A percentile compares a stretch with the other conserved stretches of the same genome.
phyloP scores from a whole-genome alignment of 1,140 invertebrate species.

The Pissodes strobi region DNA sequence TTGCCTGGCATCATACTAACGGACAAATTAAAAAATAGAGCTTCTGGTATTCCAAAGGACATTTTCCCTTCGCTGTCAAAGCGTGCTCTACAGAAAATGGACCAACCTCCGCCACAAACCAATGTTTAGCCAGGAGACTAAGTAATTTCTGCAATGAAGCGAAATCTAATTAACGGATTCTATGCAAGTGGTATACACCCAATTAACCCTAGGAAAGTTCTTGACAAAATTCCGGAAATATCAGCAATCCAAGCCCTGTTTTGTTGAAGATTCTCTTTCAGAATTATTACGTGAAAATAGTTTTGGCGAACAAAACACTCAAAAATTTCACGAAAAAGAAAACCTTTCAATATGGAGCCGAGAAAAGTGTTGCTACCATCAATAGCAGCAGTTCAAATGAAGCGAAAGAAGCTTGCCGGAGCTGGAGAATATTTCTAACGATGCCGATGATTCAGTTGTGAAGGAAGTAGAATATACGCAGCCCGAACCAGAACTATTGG shows the following conservation, averaged over 20 bases:
- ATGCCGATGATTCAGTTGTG: too few species aligned
- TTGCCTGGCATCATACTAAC: background rate
- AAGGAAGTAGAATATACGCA: background rate
- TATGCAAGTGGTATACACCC: background rate
- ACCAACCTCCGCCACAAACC: background rate
- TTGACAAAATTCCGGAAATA: too few species aligned
- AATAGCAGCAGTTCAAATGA: too few species aligned
- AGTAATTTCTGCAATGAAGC: background rate
- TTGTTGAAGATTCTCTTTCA: background rate
- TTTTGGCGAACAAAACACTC: background rate
- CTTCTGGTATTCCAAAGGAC: background rate
- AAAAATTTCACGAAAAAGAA: background rate
- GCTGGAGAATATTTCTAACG: background rate
- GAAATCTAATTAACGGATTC: background rate
- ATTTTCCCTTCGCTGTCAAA: too few species aligned
- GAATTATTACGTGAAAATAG: too few species aligned
- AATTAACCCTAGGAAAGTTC: background rate
- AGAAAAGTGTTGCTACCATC: background rate
- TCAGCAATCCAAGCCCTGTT: background rate
- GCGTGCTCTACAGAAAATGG: too few species aligned
- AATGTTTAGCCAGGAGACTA: background rate
- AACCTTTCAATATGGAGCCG: background rate
- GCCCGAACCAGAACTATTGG: background rate
- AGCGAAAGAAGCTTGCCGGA: background rate
- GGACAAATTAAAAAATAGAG: background rate